Evolutionary conservation across 2,113 vertebrate genomes (phyloP).

Genomic region (Myotis lucifugus): DNA sequence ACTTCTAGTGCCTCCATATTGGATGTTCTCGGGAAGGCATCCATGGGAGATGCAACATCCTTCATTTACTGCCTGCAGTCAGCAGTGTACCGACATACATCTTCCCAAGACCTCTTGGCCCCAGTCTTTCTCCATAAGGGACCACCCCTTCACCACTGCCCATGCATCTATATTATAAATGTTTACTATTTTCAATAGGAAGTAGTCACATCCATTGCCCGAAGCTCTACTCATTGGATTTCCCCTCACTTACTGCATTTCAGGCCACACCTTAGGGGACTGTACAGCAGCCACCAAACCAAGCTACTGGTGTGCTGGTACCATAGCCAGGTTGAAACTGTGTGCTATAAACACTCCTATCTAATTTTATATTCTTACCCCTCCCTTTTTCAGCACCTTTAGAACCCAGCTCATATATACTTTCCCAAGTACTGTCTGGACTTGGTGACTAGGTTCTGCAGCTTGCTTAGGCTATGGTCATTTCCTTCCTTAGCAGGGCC

Average conservation of each 20-base stretch:
- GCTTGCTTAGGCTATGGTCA: accelerated
- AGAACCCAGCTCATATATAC: background rate
- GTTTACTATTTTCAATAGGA: background rate
- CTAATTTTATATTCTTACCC: background rate
- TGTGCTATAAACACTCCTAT: background rate
- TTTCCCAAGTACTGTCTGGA: background rate
- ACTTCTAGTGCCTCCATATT: background rate
- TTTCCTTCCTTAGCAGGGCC: background rate
- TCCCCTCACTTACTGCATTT: background rate
- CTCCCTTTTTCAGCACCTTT: background rate
- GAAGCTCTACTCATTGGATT: background rate
- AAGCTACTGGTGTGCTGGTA: background rate
- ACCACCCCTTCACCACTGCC: background rate
- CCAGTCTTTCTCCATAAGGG: background rate
- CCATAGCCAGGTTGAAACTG: background rate
- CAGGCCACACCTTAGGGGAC: background rate
- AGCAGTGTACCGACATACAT: background rate
- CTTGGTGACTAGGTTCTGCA: background rate
- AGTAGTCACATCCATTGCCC: background rate
- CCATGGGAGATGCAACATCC: background rate
- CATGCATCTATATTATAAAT: background rate
- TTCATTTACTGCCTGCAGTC: background rate
- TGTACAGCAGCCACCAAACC: background rate
- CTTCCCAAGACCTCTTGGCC: background rate
- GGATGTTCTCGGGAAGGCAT: background rate